Evolutionary conservation across 2,113 vertebrate genomes (phyloP).

Genomic region (Corydoras sp.): DNA sequence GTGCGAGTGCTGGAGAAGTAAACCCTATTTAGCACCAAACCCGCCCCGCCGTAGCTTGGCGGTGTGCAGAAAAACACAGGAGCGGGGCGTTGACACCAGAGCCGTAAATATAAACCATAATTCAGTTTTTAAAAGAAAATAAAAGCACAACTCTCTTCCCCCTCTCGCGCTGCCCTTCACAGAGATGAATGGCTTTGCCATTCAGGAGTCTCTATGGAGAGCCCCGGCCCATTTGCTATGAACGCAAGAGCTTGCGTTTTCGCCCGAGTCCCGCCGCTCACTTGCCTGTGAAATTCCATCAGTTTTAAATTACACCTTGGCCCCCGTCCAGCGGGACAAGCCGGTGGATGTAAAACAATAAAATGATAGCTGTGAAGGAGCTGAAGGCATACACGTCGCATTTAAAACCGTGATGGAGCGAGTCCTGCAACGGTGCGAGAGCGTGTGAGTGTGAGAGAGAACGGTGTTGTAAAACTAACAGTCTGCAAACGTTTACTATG

Average conservation of each 20-base stretch:
- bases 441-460: constrained; percentile 20
- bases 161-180: constrained; percentile 62
- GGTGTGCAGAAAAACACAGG: constrained; percentile 20
- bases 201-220: constrained; percentile 64
- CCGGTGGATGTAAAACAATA: constrained; percentile 45
- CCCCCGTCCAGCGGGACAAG: constrained; percentile 53
- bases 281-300: constrained; percentile 67
- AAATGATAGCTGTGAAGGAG: constrained; percentile 23
- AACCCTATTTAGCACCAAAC: constrained; percentile 82
- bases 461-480: constrained; percentile 52
- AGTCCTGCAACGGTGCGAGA: constrained; percentile 12
- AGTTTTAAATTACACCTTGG: constrained; percentile 65
- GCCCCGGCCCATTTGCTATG: constrained; percentile 58
- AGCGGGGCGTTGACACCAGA: constrained; percentile 49
- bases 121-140: constrained; percentile 56
- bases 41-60: constrained; percentile 50
- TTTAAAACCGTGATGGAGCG: constrained; percentile 13
- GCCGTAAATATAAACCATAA: constrained; percentile 80
- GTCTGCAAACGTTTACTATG: constrained; percentile 49
- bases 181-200: constrained; percentile 72
- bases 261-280: constrained; percentile 48
- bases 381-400: constrained; percentile 19
- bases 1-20: constrained; percentile 83
- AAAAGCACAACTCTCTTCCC: constrained; percentile 32
- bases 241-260: constrained; percentile 66